Base-by-base conservation (phyloP, 2,113 vertebrate species). In the Origma solitaria region DNA sequence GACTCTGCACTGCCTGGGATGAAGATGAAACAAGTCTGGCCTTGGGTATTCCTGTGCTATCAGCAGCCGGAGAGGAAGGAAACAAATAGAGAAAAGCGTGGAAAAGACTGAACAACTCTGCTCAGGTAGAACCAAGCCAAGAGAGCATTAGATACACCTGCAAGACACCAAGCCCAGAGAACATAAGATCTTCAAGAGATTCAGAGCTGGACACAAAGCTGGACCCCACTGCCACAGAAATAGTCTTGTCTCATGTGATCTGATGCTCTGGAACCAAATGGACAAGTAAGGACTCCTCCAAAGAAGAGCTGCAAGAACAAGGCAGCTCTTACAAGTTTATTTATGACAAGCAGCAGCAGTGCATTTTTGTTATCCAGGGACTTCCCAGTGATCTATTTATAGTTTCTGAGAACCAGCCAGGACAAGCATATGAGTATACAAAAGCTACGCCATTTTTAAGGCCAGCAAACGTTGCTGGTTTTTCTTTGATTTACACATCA, bases 301-400 rank as follows among this genome's bases (percentile, higher is more conserved):
- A 69, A 84, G 45, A 58, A 68, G 31, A 73, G 40, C 57, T 90
- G 57, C 45, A 88, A 75, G 53, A 92, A 14, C 65, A 64, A 81
- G 61, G 68, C 82, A 60, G 76, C 8, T 92, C 61, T 33, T 54
- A 4, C 7, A 77, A 86, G 88, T 88, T 95, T 92, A 93, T 96
- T 95, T 90, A 94, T 50, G 38, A 91, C 60, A 86, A 76, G 18
- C 35, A 94, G 65, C 54, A 62, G 80, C 80, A 92, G 84, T 53
- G 68, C 85, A 88, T 89, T 94, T 94, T 91, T 96, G 51, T 92
- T 90, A 68, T n/a, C 40, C 86, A 69, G 82, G 80, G 90, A 91
- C 90, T 94, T 97, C 91, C 96, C 94, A 97, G 57, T 31, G 47
- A 75, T 90, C 95, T 95, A 92, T 97, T 97, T 95, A 93, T 96